Conservation (phyloP, 2,113 vertebrate genomes). For the Gila orcuttii region DNA sequence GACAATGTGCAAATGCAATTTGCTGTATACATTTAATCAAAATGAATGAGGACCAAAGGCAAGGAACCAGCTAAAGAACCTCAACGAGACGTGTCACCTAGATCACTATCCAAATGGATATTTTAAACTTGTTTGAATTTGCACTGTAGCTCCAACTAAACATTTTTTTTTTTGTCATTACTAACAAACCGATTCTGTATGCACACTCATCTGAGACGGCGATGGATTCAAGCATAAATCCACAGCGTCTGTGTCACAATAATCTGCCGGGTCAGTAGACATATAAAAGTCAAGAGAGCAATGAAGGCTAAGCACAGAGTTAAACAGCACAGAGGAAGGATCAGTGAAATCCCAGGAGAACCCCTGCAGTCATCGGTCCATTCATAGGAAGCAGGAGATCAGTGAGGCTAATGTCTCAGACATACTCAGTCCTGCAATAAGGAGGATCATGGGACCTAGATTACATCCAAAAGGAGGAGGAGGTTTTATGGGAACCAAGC, state of each 20-base stretch:
- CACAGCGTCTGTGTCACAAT: neutral
- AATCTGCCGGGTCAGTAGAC: neutral
- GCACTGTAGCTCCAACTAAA: neutral
- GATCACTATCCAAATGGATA: neutral
- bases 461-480: neutral
- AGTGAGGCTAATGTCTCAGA: slow-evolving; percentile 54
- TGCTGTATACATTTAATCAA: neutral
- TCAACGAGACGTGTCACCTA: neutral
- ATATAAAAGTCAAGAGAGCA: neutral
- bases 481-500: neutral
- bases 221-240: slow-evolving; percentile 14
- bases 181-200: no score
- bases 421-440: slow-evolving; percentile 37
- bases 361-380: slow-evolving; percentile 12
- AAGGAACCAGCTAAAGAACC: neutral
- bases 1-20: slow-evolving; percentile 27
- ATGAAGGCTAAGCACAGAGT: slow-evolving; percentile 19
- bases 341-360: slow-evolving; percentile 32
- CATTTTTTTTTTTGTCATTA: neutral
- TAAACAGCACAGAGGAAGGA: slow-evolving; percentile 21
- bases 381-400: slow-evolving; percentile 32
- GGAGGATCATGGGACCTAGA: slow-evolving; percentile 37
- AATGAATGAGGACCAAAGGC: neutral
- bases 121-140: neutral
- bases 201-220: neutral